phyloP scores from a whole-genome alignment of 2,113 vertebrate genomes.

The Bolborhynchus lineola region DNA sequence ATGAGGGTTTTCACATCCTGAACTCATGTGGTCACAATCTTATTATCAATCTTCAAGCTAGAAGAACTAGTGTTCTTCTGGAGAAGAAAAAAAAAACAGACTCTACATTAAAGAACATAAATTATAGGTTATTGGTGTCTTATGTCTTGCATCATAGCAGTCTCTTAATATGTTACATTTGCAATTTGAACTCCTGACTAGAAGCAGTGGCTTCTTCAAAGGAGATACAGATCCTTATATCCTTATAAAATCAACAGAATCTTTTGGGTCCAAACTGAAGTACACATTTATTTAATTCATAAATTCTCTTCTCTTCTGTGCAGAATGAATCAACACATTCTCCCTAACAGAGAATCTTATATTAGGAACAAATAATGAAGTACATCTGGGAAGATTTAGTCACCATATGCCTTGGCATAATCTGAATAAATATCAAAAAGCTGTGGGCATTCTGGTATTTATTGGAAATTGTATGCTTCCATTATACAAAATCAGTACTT shows the following conservation, averaged over 20 bases:
- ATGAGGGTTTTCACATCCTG: background rate
- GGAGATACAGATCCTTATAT: background rate
- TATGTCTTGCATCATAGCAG: background rate
- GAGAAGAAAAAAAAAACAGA: background rate
- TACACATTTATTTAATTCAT: background rate
- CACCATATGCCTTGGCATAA: background rate
- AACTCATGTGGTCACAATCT: background rate
- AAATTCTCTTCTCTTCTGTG: background rate
- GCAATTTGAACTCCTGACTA: background rate
- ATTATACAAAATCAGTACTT: background rate
- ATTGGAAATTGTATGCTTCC: background rate
- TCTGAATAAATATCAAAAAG: background rate
- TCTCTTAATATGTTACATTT: background rate
- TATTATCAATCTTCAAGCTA: background rate
- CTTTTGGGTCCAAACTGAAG: background rate
- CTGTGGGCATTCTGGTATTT: background rate
- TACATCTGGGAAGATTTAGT: background rate
- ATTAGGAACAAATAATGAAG: background rate
- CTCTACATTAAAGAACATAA: background rate
- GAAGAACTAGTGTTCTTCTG: background rate
- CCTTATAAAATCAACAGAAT: background rate
- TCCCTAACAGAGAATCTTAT: background rate
- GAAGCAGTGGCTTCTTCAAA: background rate
- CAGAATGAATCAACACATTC: background rate
- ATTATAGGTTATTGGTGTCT: background rate